Evolutionary conservation across 1,140 invertebrate genomes (phyloP).

Genomic region (Nylanderia fulva): DNA sequence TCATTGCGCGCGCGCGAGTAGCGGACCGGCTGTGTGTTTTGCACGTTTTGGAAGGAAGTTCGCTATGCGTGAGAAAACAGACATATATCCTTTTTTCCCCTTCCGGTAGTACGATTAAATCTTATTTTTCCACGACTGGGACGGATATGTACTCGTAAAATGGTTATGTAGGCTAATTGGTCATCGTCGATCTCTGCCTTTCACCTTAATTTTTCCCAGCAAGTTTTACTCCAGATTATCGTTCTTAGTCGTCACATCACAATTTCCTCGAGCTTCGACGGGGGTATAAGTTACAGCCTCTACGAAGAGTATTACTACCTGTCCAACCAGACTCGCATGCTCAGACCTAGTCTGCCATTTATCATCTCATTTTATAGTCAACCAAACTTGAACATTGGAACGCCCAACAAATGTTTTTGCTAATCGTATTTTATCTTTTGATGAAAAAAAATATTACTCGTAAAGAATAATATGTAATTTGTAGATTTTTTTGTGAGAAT

Average conservation of each 20-base stretch:
- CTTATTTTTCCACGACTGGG: conserved; percentile 70
- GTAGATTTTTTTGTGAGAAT: background rate
- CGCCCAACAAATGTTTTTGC: conserved; percentile 51
- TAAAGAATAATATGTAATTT: background rate
- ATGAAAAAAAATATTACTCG: background rate
- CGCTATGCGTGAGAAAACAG: conserved; percentile 79
- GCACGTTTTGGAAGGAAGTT: conserved; percentile 63
- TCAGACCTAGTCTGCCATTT: conserved; percentile 79
- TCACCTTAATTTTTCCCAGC: conserved; percentile 59
- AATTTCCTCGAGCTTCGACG: conserved; percentile 77
- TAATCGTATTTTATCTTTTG: background rate
- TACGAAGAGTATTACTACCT: conserved; percentile 84
- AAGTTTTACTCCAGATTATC: conserved; percentile 65
- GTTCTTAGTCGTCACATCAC: conserved; percentile 79
- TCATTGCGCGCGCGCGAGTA: conserved; percentile 55
- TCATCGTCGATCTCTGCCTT: conserved; percentile 67
- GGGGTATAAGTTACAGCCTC: conserved; percentile 82
- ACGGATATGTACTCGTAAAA: conserved; percentile 74
- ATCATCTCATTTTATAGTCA: conserved; percentile 79
- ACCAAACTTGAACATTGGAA: conserved; percentile 60
- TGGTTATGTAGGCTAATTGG: conserved; percentile 82
- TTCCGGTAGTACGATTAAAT: conserved; percentile 77
- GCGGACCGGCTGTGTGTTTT: conserved; percentile 47
- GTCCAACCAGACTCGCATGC: conserved; percentile 80
- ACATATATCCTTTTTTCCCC: conserved; percentile 76